Evolutionary conservation across 1,140 invertebrate genomes (phyloP).

Genomic region (Drosophila nigromelanica): DNA sequence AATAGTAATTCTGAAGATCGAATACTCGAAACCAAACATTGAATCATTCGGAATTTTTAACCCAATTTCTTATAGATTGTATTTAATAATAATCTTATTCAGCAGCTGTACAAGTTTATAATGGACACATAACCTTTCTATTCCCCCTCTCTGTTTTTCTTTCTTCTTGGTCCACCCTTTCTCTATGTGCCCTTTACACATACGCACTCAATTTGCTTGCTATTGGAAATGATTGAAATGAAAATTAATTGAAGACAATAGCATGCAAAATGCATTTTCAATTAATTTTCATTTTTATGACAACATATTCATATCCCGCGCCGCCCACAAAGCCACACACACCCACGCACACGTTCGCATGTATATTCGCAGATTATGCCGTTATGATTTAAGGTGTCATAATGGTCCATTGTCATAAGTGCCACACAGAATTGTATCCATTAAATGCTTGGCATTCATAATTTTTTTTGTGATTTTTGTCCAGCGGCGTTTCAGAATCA

Average conservation of each 20-base stretch:
- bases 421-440: slow-evolving; percentile 54
- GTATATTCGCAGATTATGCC: slow-evolving; percentile 54
- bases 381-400: slow-evolving; percentile 77
- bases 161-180: background rate
- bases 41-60: too few species aligned
- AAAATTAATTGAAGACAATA: slow-evolving; percentile 79
- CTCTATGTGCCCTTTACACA: background rate
- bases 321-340: slow-evolving; percentile 17
- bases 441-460: slow-evolving; percentile 56
- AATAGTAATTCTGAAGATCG: too few species aligned
- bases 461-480: slow-evolving; percentile 21
- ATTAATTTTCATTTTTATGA: slow-evolving; percentile 72
- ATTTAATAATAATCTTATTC: background rate
- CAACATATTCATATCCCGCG: slow-evolving; percentile 32
- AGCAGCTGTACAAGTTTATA: slow-evolving; percentile 15
- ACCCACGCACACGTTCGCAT: slow-evolving; percentile 8
- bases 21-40: too few species aligned
- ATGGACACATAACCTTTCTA: background rate
- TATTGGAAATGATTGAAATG: slow-evolving; percentile 61
- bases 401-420: slow-evolving; percentile 68
- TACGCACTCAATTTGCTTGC: slow-evolving; percentile 54
- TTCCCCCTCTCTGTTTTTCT: background rate
- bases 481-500: slow-evolving; percentile 7
- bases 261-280: slow-evolving; percentile 75
- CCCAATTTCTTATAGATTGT: background rate